These are phyloP conservation scores for Pogona vitticeps DNA, from an alignment of 2,113 vertebrate species.

Conservation along the genomic window DNA sequence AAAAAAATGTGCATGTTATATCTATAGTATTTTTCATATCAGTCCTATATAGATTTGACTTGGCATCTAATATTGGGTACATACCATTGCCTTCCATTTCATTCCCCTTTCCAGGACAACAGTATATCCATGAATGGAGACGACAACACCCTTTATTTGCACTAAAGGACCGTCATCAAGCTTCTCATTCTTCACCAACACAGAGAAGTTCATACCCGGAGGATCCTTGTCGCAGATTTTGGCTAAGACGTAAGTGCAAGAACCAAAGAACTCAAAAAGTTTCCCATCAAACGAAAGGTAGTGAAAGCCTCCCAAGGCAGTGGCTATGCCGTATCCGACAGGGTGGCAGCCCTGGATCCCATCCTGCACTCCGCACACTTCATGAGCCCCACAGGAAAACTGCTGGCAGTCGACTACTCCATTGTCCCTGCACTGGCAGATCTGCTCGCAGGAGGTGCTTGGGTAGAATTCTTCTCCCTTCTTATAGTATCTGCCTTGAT, in stretches of 20 bases:
- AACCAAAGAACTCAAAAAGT: constrained; percentile 29
- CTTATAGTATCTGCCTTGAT: constrained; percentile 44
- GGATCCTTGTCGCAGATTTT: background rate
- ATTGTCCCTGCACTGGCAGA: constrained; percentile 19
- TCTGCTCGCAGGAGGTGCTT: constrained; percentile 31
- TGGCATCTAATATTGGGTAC: background rate
- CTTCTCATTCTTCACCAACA: constrained; percentile 21
- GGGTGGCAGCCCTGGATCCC: constrained; percentile 39
- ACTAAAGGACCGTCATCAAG: background rate
- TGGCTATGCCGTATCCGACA: background rate
- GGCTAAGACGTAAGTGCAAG: constrained; percentile 46
- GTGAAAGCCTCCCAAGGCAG: constrained; percentile 27
- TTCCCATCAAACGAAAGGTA: constrained; percentile 49
- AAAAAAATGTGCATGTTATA: background rate
- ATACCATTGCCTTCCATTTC: constrained; percentile 39
- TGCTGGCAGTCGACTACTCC: constrained; percentile 18
- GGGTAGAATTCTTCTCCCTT: constrained; percentile 55
- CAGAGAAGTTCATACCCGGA: constrained; percentile 25
- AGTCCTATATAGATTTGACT: background rate
- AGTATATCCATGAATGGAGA: constrained; percentile 28
- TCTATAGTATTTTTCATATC: background rate
- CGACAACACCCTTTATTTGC: background rate
- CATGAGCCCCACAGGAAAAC: constrained; percentile 15
- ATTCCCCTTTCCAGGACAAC: constrained; percentile 21
- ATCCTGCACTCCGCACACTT: constrained; percentile 43